phyloP scores from a whole-genome alignment of 2,797 vertebrate species.

The Brotula barbata region DNA sequence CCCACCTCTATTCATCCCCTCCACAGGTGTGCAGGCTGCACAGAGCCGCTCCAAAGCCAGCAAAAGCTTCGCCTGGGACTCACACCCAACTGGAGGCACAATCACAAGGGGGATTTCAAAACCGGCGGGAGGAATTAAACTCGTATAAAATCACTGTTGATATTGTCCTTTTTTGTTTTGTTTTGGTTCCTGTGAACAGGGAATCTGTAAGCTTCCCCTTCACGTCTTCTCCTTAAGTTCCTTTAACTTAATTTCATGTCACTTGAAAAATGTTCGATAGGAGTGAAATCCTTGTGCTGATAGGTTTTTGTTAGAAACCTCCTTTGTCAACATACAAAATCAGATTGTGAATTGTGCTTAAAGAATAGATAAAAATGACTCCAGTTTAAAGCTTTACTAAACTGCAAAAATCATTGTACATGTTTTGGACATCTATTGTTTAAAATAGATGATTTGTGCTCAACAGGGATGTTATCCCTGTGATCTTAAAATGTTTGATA shows the following conservation, averaged over 20 bases:
- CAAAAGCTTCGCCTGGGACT: conserved; percentile 87
- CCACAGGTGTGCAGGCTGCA: conserved; percentile 92
- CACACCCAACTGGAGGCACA: conserved; percentile 81
- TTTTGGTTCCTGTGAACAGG: conserved; percentile 40
- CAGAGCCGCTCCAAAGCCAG: conserved; percentile 88
- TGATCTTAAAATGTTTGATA: conserved; percentile 90
- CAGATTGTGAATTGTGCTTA: conserved; percentile 69
- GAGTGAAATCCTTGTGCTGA: conserved; percentile 42
- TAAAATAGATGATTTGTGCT: conserved; percentile 98
- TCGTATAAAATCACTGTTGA: conserved; percentile 73
- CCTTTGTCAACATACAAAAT: conserved; percentile 50
- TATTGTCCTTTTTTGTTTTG: conserved; percentile 34
- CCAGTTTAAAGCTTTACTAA: conserved; percentile 95
- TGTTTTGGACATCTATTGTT: conserved; percentile 95
- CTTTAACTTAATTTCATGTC: conserved; percentile 38
- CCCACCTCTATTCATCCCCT: conserved; percentile 93
- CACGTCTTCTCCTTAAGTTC: conserved; percentile 31
- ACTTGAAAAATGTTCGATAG: conserved; percentile 29
- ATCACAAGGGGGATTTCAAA: conserved; percentile 80
- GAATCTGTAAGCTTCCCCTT: conserved; percentile 44
- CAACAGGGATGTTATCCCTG: conserved; percentile 85
- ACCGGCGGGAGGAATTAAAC: conserved; percentile 73
- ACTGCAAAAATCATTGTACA: conserved; percentile 89
- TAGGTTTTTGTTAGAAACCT: conserved; percentile 47
- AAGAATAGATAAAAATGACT: conserved; percentile 80